phyloP scores from a whole-genome alignment of 2,888 invertebrate genomes.

The Pocota personata region DNA sequence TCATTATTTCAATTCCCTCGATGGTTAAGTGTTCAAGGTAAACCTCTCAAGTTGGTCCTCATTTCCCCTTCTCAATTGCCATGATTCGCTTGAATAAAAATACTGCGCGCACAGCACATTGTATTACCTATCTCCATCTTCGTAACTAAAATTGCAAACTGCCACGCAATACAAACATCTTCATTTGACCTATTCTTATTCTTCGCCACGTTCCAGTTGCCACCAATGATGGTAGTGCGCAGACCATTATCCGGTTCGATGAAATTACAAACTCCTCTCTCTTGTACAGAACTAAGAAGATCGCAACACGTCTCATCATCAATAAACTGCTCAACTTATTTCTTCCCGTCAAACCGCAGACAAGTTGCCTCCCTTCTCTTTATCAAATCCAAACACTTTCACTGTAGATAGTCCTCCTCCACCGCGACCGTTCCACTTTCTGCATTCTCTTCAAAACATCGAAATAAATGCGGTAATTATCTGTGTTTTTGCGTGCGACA shows the following conservation, averaged over 20 bases:
- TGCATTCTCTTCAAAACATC: constrained; percentile 50
- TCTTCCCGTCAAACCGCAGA: not conserved
- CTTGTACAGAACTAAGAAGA: not conserved
- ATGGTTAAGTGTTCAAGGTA: not conserved
- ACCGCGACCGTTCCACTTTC: constrained; percentile 63
- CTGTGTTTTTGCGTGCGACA: constrained; percentile 45
- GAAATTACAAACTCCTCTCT: constrained; percentile 29
- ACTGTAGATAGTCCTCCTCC: not conserved
- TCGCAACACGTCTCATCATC: constrained; percentile 37
- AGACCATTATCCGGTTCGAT: constrained; percentile 61
- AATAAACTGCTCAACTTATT: constrained; percentile 52
- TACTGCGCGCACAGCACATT: not conserved
- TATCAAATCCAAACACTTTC: constrained; percentile 51
- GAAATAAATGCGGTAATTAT: constrained; percentile 57
- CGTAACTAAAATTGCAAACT: constrained; percentile 21
- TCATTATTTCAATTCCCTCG: constrained; percentile 1
- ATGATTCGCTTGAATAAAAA: constrained; percentile 19
- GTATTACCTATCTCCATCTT: constrained; percentile 37
- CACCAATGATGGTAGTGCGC: constrained; percentile 14
- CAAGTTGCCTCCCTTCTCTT: not conserved
- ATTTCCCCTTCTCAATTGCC: not conserved
- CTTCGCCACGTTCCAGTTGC: constrained; percentile 46
- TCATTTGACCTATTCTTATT: constrained; percentile 40
- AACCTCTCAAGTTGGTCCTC: not conserved
- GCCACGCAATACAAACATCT: constrained; percentile 47